These are phyloP conservation scores for Rhinoderma darwinii DNA, from an alignment of 2,113 vertebrate species.

Conservation along the genomic window DNA sequence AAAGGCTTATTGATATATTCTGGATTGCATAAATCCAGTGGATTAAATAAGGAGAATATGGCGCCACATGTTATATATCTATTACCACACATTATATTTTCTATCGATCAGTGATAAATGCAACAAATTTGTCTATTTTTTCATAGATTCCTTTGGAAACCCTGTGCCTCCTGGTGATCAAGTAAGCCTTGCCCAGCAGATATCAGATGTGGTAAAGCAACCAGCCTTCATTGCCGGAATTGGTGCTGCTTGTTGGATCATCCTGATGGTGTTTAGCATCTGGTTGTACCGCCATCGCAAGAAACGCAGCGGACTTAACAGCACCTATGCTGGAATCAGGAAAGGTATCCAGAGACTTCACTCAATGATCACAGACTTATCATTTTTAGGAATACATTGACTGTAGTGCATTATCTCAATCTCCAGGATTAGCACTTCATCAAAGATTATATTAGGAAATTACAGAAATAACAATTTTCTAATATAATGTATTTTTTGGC, in stretches of 20 bases:
- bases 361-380: not conserved
- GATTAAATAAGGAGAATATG: not conserved
- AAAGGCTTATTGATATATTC: not conserved
- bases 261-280: conserved; percentile 98
- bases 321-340: conserved; percentile 93
- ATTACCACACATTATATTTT: not conserved
- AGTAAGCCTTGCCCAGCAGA: conserved; percentile 94
- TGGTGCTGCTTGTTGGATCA: conserved; percentile 96
- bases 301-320: conserved; percentile 90
- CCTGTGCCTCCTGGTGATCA: conserved; percentile 81
- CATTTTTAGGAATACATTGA: no score
- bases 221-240: conserved; percentile 97
- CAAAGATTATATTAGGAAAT: no score
- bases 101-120: not conserved
- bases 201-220: conserved; percentile 95
- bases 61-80: not conserved
- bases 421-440: no score
- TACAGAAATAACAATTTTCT: no score
- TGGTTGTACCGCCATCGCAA: conserved; percentile 96
- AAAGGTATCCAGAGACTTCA: conserved; percentile 80
- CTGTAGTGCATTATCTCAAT: not conserved
- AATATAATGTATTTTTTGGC: no score
- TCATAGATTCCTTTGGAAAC: conserved; percentile 87
- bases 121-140: conserved; percentile 1
- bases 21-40: not conserved